These are phyloP conservation scores for Peromyscus eremicus DNA, from an alignment of 2,797 vertebrate species.

Conservation along the genomic window DNA sequence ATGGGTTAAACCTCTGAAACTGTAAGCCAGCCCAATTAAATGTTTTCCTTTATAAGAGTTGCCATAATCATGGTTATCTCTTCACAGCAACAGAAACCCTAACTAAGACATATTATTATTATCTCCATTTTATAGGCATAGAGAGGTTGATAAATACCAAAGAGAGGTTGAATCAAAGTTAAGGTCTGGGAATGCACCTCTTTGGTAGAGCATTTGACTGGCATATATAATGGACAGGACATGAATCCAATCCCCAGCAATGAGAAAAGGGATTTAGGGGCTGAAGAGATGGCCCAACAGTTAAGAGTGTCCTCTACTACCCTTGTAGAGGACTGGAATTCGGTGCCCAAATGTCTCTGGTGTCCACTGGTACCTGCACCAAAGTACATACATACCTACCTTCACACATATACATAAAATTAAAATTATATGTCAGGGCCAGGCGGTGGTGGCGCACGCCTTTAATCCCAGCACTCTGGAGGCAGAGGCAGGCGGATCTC, in stretches of 20 bases:
- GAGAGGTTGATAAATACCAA: constrained; percentile 17
- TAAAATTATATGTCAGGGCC: not conserved
- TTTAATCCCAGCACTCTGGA: too few species aligned
- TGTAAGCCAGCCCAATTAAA: not conserved
- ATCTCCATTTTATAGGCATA: not conserved
- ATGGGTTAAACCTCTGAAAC: not conserved
- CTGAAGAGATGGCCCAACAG: not conserved
- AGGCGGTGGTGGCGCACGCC: too few species aligned
- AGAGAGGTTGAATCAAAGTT: constrained; percentile 25
- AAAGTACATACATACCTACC: not conserved
- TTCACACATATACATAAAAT: not conserved
- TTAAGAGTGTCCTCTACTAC: not conserved
- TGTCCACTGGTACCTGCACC: not conserved
- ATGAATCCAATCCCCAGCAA: not conserved
- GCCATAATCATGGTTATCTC: not conserved
- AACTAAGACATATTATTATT: not conserved
- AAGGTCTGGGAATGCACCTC: not conserved
- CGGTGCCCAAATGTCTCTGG: not conserved
- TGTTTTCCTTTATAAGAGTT: not conserved
- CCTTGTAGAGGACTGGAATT: not conserved
- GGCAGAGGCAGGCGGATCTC: too few species aligned
- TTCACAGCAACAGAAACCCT: not conserved
- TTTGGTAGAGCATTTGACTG: not conserved
- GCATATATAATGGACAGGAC: not conserved
- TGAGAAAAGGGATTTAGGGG: not conserved